Evolutionary conservation across 1,140 invertebrate genomes (phyloP), one percentile per base, ranked within the genome.

Genomic region (Microplitis demolitor): DNA sequence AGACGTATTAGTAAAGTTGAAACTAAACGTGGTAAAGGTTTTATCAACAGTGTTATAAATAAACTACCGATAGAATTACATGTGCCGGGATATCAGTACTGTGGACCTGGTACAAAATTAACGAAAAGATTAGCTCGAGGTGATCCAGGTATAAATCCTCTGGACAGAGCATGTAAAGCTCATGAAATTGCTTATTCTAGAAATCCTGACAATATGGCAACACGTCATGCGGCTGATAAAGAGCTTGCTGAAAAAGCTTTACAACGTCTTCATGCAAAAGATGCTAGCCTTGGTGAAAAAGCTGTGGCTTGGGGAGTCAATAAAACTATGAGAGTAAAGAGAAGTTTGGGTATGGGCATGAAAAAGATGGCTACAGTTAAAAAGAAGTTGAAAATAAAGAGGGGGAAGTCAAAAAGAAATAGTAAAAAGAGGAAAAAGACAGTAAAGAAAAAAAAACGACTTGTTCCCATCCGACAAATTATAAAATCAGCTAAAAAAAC

Each of bases 281-380:
- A 88, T 71, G 75, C 83, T 53, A 76, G 53, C 71, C 6, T 24
- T 24, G 71, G 73, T 56, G 84, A 82, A 75, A 83, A 80, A 79
- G 62, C 76, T 51, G 77, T 79, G 54, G 81, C 82, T 8, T 84
- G 72, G 73, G 69, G 71, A 9, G 79, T 83, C 4, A 77, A 81
- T 2, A 80, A 78, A 11, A 69, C 69, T 9, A 83, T 83, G 82
- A 85, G 82, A 73, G 60, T 73, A 4, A 84, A 64, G 5, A 45
- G 39, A 45, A 45, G 39, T 45, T 3, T 45, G 39, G 39, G 39
- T 45, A 45, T 45, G 39, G 39, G 39, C 2, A 24, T 24, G 24
- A 24, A 24, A 24, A 24, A 24, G 24, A 24, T 24, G 24, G 24
- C 24, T 24, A 2, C 24, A 24, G 24, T 24, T 24, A 2, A 24